phyloP scores from a whole-genome alignment of 2,113 vertebrate species.

The Albula glossodonta region DNA sequence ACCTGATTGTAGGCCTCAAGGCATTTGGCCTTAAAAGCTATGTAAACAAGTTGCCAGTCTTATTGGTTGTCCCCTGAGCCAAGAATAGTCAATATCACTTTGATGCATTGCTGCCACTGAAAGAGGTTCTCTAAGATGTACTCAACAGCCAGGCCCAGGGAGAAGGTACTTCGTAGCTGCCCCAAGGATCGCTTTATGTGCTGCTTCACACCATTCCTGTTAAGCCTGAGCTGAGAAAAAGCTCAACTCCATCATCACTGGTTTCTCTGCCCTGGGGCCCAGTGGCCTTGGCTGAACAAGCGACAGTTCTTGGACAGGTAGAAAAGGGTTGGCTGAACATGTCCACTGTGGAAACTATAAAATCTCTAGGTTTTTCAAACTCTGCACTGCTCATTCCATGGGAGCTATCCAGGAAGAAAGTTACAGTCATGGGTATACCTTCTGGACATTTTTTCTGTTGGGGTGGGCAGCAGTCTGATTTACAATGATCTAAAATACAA shows the following conservation, averaged over 20 bases:
- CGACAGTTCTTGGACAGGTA: constrained; percentile 37
- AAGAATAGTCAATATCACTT: constrained; percentile 60
- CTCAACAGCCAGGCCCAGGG: constrained; percentile 49
- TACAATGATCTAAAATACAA: background rate
- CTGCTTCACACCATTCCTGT: constrained; percentile 49
- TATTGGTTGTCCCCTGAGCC: constrained; percentile 53
- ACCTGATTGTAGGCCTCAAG: constrained; percentile 43
- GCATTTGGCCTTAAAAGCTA: constrained; percentile 62
- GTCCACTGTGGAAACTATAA: constrained; percentile 13
- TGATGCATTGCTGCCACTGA: constrained; percentile 41
- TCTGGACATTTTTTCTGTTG: background rate
- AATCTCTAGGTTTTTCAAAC: constrained; percentile 7
- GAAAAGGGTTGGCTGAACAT: background rate
- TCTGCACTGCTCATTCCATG: background rate
- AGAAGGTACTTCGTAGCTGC: constrained; percentile 44
- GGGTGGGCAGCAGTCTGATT: background rate
- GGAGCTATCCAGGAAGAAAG: constrained; percentile 17
- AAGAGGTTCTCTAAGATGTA: constrained; percentile 63
- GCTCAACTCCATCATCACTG: constrained; percentile 57
- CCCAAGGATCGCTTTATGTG: constrained; percentile 40
- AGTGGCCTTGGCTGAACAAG: constrained; percentile 53
- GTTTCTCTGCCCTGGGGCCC: constrained; percentile 23
- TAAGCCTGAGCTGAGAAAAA: constrained; percentile 48
- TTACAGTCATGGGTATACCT: background rate
- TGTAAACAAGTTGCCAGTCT: constrained; percentile 52